These are phyloP conservation scores for Harpalus rubripes DNA, from an alignment of 2,888 invertebrate genomes.

Conservation along the genomic window DNA sequence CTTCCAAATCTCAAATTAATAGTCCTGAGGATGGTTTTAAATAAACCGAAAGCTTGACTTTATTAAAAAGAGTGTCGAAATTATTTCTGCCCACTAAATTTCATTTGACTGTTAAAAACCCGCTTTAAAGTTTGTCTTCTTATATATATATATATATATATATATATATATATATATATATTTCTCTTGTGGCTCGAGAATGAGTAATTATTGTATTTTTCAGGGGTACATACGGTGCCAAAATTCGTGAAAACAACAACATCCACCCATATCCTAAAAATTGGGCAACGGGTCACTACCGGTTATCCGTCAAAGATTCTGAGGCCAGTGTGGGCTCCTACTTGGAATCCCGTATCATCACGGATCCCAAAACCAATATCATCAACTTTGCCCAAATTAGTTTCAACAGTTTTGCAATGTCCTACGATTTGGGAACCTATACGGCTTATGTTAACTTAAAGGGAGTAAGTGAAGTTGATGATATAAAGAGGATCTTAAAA, in stretches of 20 bases:
- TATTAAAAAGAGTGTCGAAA: too few species aligned
- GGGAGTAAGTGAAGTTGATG: not conserved
- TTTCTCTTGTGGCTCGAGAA: too few species aligned
- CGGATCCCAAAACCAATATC: slow-evolving; percentile 28
- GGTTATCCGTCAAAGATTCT: slow-evolving; percentile 18
- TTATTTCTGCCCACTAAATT: too few species aligned
- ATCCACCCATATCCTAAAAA: not conserved
- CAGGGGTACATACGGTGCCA: not conserved
- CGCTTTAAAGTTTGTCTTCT: too few species aligned
- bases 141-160: too few species aligned
- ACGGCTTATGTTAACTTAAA: slow-evolving; percentile 2
- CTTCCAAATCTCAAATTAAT: too few species aligned
- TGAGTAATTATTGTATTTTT: not conserved
- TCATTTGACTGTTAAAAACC: too few species aligned
- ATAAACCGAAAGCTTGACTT: too few species aligned
- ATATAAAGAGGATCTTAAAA: not conserved
- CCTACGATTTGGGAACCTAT: slow-evolving; percentile 15
- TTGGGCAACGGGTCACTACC: slow-evolving; percentile 45
- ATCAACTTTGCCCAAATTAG: slow-evolving; percentile 13
- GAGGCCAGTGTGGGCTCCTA: slow-evolving; percentile 9
- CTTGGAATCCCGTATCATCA: slow-evolving; percentile 17
- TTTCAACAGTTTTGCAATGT: slow-evolving; percentile 28
- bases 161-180: too few species aligned
- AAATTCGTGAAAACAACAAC: not conserved
- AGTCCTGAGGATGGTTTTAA: too few species aligned